Conservation (phyloP, 2,888 invertebrate species). For the Agriopis aurantiaria region DNA sequence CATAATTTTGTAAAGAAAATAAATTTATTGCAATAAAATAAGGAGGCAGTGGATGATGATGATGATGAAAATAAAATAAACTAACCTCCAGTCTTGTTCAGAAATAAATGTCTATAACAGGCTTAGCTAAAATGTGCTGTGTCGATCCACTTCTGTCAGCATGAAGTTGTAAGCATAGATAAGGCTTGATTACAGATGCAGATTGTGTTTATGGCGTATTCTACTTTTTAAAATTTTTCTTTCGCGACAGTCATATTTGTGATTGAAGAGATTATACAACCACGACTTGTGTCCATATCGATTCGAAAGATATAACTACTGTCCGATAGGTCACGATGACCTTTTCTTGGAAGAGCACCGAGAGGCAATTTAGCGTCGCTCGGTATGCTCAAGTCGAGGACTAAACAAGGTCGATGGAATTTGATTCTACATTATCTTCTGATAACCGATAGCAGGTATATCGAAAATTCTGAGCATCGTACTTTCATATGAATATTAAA, state of each 20-base stretch:
- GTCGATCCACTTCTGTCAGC: too few species aligned
- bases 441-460: slow-evolving; percentile 4
- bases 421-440: slow-evolving; percentile 49
- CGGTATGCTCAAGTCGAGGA: slow-evolving; percentile 61
- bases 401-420: slow-evolving; percentile 57
- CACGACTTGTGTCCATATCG: background rate
- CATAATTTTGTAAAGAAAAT: too few species aligned
- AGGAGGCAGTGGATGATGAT: too few species aligned
- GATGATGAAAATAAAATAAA: too few species aligned
- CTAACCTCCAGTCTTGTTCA: too few species aligned
- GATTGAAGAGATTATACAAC: background rate
- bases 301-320: background rate
- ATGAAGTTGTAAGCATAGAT: too few species aligned
- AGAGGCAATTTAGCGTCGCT: slow-evolving; percentile 48
- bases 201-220: background rate
- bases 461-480: slow-evolving; percentile 5
- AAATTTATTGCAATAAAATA: too few species aligned
- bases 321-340: background rate
- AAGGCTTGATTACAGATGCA: too few species aligned
- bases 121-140: too few species aligned
- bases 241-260: background rate
- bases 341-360: slow-evolving; percentile 17
- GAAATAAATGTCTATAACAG: too few species aligned
- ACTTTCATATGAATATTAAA: slow-evolving; percentile 1
- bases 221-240: background rate